A percentile compares a stretch with the other conserved stretches of the same genome.
phyloP scores from a whole-genome alignment of 2,113 vertebrate genomes.

The Puma concolor region DNA sequence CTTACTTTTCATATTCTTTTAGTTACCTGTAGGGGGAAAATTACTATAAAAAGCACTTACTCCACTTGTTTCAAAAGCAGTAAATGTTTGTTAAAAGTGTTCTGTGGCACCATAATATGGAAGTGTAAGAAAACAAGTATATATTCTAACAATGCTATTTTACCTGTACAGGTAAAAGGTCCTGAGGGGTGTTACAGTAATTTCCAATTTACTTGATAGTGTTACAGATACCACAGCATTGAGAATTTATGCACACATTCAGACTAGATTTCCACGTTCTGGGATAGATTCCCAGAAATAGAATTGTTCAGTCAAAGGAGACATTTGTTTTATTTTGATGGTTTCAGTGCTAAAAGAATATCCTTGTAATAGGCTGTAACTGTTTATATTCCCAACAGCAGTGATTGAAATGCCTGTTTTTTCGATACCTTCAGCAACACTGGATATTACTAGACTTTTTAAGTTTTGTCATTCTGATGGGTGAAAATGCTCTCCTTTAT shows the following conservation, averaged over 20 bases:
- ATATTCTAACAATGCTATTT: neutral
- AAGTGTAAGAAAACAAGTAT: neutral
- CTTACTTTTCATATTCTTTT: conserved; percentile 38
- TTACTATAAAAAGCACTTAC: neutral
- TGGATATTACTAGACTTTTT: neutral
- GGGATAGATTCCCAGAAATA: conserved; percentile 12
- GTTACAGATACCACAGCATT: neutral
- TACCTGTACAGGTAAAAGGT: neutral
- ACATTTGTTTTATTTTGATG: conserved; percentile 47
- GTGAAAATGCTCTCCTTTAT: conserved; percentile 15
- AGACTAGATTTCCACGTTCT: neutral
- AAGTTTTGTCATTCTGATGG: neutral
- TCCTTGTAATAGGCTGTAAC: neutral
- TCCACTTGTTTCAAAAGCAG: conserved; percentile 41
- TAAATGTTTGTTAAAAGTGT: conserved; percentile 42
- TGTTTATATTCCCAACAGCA: neutral
- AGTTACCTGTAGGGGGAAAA: neutral
- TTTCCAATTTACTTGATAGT: conserved; percentile 23
- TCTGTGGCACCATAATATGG: neutral
- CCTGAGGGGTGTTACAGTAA: neutral
- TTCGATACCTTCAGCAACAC: neutral
- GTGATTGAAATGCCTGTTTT: neutral
- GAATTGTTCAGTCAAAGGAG: neutral
- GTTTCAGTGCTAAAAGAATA: conserved; percentile 30
- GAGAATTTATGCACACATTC: neutral